Percentiles rank a stretch among this genome's conserved stretches.
These are phyloP conservation scores for Myripristis jacobus DNA, from an alignment of 2,797 vertebrate species.

Conservation along the genomic window DNA sequence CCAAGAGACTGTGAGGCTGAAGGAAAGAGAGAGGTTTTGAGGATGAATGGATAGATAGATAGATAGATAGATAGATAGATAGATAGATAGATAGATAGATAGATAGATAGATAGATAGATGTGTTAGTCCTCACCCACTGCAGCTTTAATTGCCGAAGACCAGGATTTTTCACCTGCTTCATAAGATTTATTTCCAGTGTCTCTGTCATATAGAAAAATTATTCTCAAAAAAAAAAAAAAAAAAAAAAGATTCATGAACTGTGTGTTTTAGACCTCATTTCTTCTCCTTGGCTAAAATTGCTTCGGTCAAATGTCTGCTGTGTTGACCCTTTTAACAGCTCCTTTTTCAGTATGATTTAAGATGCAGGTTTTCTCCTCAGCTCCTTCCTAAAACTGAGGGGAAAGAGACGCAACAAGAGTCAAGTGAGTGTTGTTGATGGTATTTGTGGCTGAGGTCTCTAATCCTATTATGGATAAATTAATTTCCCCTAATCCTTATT, in stretches of 20 bases:
- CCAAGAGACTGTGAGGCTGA: slow-evolving; percentile 18
- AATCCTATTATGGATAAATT: slow-evolving; percentile 58
- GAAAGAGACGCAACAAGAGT: slow-evolving; percentile 5
- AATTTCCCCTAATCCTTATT: slow-evolving; percentile 43
- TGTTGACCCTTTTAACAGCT: not conserved
- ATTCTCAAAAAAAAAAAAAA: no score
- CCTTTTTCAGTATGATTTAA: not conserved
- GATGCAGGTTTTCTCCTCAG: not conserved
- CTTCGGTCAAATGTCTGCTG: no score
- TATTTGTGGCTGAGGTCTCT: slow-evolving; percentile 49
- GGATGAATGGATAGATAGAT: not conserved
- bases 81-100: not conserved
- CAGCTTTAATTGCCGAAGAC: no score
- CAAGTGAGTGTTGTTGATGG: slow-evolving; percentile 15
- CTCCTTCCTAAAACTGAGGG: slow-evolving; percentile 4
- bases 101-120: not conserved
- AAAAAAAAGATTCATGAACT: no score
- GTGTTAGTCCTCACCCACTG: no score
- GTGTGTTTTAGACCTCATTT: no score
- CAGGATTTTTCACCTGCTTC: no score
- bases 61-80: not conserved
- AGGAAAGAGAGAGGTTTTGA: not conserved
- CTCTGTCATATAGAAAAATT: no score
- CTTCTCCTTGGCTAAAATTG: no score
- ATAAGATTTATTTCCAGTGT: no score